Evolutionary conservation across 2,888 invertebrate species (phyloP).

Genomic region (Cataglyphis albicans): DNA sequence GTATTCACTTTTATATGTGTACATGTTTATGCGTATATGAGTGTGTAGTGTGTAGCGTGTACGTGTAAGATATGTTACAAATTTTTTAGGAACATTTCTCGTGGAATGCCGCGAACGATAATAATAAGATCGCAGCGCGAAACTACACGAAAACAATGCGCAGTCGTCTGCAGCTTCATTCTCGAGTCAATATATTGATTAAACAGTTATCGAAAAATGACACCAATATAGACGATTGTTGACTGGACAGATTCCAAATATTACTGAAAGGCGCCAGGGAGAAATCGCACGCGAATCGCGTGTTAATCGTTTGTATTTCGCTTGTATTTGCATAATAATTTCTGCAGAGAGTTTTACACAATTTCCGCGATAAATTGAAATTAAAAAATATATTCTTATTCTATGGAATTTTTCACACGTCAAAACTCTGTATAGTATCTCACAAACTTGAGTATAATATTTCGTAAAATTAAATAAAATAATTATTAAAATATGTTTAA

Average conservation of each 20-base stretch:
- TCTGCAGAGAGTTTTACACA: background rate
- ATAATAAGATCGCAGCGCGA: conserved; percentile 78
- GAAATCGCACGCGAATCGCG: conserved; percentile 34
- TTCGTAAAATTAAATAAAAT: conserved; percentile 12
- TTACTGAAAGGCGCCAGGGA: conserved; percentile 80
- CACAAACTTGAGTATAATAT: background rate
- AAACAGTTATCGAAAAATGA: conserved; percentile 85
- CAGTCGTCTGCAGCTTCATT: conserved; percentile 79
- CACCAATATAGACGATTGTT: conserved; percentile 85
- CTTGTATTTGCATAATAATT: background rate
- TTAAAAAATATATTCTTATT: conserved; percentile 3
- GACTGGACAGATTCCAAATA: conserved; percentile 83
- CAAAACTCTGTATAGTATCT: background rate
- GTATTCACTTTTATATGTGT: conserved; percentile 61
- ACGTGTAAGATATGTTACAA: conserved; percentile 84
- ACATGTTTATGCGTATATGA: conserved; percentile 43
- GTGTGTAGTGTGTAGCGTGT: conserved; percentile 61
- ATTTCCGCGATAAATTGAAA: background rate
- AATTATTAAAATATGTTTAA: background rate
- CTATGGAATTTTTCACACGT: background rate
- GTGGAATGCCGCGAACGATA: conserved; percentile 81
- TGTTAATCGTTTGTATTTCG: conserved; percentile 33
- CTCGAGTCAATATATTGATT: conserved; percentile 83
- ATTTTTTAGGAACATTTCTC: conserved; percentile 85
- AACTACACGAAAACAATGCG: conserved; percentile 80